A percentile compares a stretch with the other conserved stretches of the same genome.
Conservation (phyloP, 2,888 invertebrate genomes). For the Gymnosoma rotundatum region DNA sequence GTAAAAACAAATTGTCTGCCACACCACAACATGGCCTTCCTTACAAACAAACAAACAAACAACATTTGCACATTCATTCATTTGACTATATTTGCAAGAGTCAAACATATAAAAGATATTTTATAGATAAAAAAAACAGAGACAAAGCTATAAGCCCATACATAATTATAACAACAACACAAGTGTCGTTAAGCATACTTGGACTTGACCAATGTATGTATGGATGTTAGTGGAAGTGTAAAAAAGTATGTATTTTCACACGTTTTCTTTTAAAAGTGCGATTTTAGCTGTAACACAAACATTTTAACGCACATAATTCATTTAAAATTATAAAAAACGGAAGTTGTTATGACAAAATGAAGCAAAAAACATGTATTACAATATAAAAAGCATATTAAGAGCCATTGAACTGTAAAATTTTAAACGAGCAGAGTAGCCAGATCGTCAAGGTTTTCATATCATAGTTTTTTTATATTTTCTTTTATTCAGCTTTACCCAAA, state of each 20-base stretch:
- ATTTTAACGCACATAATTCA: neutral
- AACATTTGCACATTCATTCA: conserved; percentile 31
- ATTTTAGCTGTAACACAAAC: neutral
- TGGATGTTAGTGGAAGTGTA: neutral
- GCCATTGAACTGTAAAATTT: neutral
- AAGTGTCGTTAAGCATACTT: conserved; percentile 45
- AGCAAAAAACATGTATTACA: neutral
- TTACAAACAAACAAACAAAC: neutral
- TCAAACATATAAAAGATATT: neutral
- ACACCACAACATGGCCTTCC: conserved; percentile 16
- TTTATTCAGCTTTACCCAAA: too few species aligned
- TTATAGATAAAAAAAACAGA: neutral
- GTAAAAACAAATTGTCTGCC: neutral
- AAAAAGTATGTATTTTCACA: conserved; percentile 2
- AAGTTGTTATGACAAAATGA: neutral
- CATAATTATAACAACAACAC: neutral
- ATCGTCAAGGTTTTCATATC: too few species aligned
- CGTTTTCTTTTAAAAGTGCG: conserved; percentile 8
- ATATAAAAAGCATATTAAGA: neutral
- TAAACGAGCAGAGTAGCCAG: neutral
- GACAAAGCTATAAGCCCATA: neutral
- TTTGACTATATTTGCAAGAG: conserved; percentile 12
- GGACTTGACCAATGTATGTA: conserved; percentile 63
- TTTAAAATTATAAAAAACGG: neutral
- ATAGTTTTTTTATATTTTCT: too few species aligned